These are phyloP conservation scores for Itoplectis maculator DNA, from an alignment of 2,888 invertebrate species.

Conservation along the genomic window DNA sequence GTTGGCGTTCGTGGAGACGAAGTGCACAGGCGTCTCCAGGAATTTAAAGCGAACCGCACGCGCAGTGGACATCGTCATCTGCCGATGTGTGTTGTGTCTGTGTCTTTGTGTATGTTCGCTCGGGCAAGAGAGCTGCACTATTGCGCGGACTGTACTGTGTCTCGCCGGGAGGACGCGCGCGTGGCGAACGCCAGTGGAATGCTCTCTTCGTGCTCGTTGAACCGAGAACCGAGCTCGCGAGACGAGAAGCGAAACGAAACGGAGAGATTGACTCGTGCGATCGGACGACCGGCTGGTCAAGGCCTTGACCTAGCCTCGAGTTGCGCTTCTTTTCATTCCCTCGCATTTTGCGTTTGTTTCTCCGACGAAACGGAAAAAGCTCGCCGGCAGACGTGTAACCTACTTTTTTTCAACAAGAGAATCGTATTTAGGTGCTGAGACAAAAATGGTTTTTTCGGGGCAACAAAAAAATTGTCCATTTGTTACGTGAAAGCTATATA, in stretches of 20 bases:
- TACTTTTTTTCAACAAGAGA: no score
- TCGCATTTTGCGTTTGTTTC: conserved; percentile 29
- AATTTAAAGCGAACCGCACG: conserved; percentile 48
- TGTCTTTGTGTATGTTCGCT: conserved; percentile 2
- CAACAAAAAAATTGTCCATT: no score
- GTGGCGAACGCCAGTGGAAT: conserved; percentile 53
- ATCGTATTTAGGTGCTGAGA: no score
- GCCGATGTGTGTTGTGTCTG: not conserved
- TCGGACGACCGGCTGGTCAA: conserved; percentile 63
- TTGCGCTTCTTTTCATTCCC: conserved; percentile 39
- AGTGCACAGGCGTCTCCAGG: conserved; percentile 29
- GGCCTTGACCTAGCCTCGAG: conserved; percentile 57
- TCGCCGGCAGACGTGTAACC: no score
- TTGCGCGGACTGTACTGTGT: conserved; percentile 22
- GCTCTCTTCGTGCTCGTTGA: conserved; percentile 64
- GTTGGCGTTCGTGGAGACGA: not conserved
- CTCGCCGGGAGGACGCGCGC: conserved; percentile 31
- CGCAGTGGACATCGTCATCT: not conserved
- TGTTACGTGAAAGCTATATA: no score
- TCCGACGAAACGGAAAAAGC: conserved; percentile 13
- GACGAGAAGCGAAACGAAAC: conserved; percentile 47
- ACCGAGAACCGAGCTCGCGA: conserved; percentile 48
- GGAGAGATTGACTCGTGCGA: conserved; percentile 59
- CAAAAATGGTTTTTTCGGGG: no score
- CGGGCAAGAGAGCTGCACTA: not conserved